These are phyloP conservation scores for Pterostichus madidus DNA, from an alignment of 2,888 invertebrate genomes.

Conservation along the genomic window DNA sequence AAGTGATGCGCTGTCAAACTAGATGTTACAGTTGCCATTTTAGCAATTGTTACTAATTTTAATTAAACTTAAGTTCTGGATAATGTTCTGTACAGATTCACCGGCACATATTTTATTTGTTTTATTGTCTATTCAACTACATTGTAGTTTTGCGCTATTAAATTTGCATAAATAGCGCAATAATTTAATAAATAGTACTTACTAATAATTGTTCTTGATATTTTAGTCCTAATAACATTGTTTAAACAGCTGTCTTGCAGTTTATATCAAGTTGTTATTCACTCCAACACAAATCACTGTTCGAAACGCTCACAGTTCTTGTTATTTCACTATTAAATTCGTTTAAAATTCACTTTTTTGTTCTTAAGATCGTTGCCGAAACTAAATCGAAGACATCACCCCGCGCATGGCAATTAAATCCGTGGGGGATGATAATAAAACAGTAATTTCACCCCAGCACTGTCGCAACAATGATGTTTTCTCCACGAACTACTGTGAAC, in stretches of 20 bases:
- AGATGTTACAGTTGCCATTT: constrained; percentile 69
- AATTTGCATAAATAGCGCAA: too few species aligned
- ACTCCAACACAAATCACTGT: neutral
- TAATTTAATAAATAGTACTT: neutral
- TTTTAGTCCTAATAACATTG: too few species aligned
- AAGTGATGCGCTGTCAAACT: constrained; percentile 72
- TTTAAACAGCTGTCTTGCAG: neutral
- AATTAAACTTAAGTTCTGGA: neutral
- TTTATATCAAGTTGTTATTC: neutral
- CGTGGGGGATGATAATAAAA: constrained; percentile 49
- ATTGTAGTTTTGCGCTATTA: neutral
- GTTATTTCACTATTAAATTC: neutral
- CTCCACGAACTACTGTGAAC: constrained; percentile 74
- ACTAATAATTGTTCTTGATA: neutral
- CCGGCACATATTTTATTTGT: constrained; percentile 1
- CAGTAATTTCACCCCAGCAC: constrained; percentile 35
- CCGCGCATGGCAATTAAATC: constrained; percentile 43
- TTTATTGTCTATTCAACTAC: neutral
- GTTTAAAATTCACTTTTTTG: neutral
- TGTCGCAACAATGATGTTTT: constrained; percentile 72
- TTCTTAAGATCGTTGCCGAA: neutral
- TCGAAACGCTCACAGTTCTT: constrained; percentile 4
- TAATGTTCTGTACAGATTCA: neutral
- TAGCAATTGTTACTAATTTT: constrained; percentile 1
- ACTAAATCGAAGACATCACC: neutral